These are phyloP conservation scores for Tragulus kanchil DNA, from an alignment of 2,113 vertebrate species.

Conservation along the genomic window DNA sequence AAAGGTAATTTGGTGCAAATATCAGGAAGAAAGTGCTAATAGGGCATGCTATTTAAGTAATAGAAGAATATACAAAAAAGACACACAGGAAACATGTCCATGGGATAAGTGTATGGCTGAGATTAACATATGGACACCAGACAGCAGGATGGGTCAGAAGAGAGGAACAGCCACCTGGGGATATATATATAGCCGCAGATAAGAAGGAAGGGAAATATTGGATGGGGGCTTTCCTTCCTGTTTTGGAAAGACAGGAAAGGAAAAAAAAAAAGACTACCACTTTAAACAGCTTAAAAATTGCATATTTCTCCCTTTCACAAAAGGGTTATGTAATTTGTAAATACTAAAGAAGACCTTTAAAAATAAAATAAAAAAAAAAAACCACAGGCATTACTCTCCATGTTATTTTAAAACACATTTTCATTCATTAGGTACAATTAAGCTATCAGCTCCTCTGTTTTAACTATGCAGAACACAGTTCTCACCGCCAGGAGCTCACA, in stretches of 20 bases:
- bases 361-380: neutral
- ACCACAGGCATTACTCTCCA: conserved; percentile 46
- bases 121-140: conserved; percentile 65
- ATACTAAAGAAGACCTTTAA: conserved; percentile 62
- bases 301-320: neutral
- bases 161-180: neutral
- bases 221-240: conserved; percentile 3
- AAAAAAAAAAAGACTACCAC: neutral
- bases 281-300: conserved; percentile 40
- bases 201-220: conserved; percentile 36
- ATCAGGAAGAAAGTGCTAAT: conserved; percentile 32
- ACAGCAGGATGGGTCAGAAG: conserved; percentile 36
- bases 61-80: neutral
- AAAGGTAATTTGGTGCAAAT: neutral
- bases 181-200: conserved; percentile 43
- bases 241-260: neutral
- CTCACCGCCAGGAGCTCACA: conserved; percentile 19
- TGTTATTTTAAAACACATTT: conserved; percentile 76
- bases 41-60: conserved; percentile 15
- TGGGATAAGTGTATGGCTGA: neutral
- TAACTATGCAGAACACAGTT: conserved; percentile 5
- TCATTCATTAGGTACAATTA: conserved; percentile 78
- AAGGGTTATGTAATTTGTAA: conserved; percentile 71
- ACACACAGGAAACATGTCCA: neutral
- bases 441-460: conserved; percentile 62